Base-by-base conservation (phyloP, 2,888 invertebrate species). In the Drosophila lutescens region DNA sequence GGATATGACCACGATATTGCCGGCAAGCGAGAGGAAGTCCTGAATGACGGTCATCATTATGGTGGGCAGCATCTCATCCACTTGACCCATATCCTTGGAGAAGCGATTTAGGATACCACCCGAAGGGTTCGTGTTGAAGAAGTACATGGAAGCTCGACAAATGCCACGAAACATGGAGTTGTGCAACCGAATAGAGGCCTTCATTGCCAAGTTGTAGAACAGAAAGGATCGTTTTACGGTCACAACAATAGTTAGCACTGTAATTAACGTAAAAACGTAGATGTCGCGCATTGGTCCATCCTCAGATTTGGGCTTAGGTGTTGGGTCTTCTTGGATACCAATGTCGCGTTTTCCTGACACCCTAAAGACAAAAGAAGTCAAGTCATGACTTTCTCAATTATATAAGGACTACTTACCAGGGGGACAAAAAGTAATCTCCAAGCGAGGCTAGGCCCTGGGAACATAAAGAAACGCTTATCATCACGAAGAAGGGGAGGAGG, bases 81-180 rank as follows among this genome's bases (percentile, higher is more conserved):
- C 79, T 93, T 93, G 78, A 4, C 92, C 97, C 94, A 97, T 95
- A 87, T 98, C 98, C 91, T 98, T 98, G 0, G 97, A 96, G 92
- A 98, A 98, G 23, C 98, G 93, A 92, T 98, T 98, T 47, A 98
- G 93, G 80, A 98, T 96, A 44, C 96, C 93, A 0, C 96, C 96
- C 0, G 96, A 95, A 0, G 97, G 96, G 92, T 98, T 98, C 4
- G 94, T 94, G 90, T 97, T 97, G 93, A 98, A 98, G 93, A 98
- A 98, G 23, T 94, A 93, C 94, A 97, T 96, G 0, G 96, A 95
- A 0, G 97, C 96, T 23, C 95, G 93, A 4, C 97, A 95, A 15
- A 98, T 95, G 32, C 95, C 93, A 17, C 93, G 92, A 91, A 98
- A 98, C 97, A 98, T 98, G 13, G 92, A 93, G 91, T 96, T 95